Evolutionary conservation across 2,888 invertebrate species (phyloP), one percentile per base, ranked within the genome.

Genomic region (Spilosoma lubricipeda): DNA sequence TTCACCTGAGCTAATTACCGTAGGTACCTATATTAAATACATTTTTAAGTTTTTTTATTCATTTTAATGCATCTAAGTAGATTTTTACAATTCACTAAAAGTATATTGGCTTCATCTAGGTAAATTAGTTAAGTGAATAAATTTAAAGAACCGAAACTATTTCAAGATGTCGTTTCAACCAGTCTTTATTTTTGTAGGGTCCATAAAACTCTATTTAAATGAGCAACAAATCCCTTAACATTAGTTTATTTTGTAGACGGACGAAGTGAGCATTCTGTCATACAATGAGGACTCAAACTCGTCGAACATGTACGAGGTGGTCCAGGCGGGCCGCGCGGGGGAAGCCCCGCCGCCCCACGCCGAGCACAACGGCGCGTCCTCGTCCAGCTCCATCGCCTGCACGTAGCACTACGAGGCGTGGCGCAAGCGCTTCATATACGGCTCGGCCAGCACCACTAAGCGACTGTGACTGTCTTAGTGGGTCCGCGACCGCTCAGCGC

Each of bases 281-380:
- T 94, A 90, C 92, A 95, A 95, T 81, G 95, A 95, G 20, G 95
- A 95, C 86, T 95, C 95, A 3, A 95, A 95, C 87, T 95, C 95
- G 0, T 94, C 95, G 0, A 93, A 94, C 85, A 79, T 95, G 81
- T 94, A 90, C 83, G 95, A 94, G 72, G 93, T 94, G 68, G 73
- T 93, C 5, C 92, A 89, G 79, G 65, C 48, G 30, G 30, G 68
- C 1, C 15, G 64, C 27, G 33, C 36, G 48, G 45, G 30, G 27
- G 72, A 33, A 63, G 27, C 67, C n/a, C 42, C n/a, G 1, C 18
- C 56, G 15, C n/a, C 36, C 2, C 23, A 9, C n/a, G 56, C 59
- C 5, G 39, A 59, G 18, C 70, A 7, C 56, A 27, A 18, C 63
- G 64, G 15, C 67, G 64, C 69, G 2, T 5, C 68, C 20, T 39